Conservation (phyloP, 2,888 invertebrate genomes). For the Acrobasis consociella region DNA sequence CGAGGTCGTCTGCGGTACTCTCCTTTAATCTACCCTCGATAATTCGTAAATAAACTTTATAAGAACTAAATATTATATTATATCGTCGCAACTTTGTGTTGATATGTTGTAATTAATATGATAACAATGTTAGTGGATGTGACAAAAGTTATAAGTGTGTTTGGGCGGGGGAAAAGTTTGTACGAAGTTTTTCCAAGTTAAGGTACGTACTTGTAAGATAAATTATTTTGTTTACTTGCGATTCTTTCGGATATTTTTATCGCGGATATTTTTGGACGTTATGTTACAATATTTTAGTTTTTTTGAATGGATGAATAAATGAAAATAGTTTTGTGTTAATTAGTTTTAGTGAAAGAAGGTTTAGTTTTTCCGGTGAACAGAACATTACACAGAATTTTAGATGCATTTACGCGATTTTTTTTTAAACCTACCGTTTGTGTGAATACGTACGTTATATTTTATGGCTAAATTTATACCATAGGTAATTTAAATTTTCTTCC, state of each 20-base stretch:
- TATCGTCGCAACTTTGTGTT: not conserved
- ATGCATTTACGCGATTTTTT: too few species aligned
- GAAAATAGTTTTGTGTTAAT: too few species aligned
- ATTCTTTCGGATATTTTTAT: not conserved
- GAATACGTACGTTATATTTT: too few species aligned
- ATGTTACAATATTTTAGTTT: not conserved
- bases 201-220: slow-evolving; percentile 6
- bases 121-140: slow-evolving; percentile 4
- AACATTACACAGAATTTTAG: too few species aligned
- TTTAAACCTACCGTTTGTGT: too few species aligned
- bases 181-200: slow-evolving; percentile 16
- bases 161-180: slow-evolving; percentile 7
- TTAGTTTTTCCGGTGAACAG: too few species aligned
- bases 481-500: too few species aligned
- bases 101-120: not conserved
- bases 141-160: slow-evolving; percentile 3
- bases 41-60: slow-evolving; percentile 1
- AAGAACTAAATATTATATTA: not conserved
- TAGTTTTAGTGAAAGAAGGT: too few species aligned
- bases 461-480: too few species aligned
- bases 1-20: not conserved
- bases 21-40: not conserved
- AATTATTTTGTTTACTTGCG: slow-evolving; percentile 2
- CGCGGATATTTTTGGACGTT: not conserved
- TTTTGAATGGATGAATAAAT: too few species aligned